Evolutionary conservation across 2,113 vertebrate species (phyloP), one percentile per base, ranked within the genome.

Genomic region (Neofelis nebulosa): DNA sequence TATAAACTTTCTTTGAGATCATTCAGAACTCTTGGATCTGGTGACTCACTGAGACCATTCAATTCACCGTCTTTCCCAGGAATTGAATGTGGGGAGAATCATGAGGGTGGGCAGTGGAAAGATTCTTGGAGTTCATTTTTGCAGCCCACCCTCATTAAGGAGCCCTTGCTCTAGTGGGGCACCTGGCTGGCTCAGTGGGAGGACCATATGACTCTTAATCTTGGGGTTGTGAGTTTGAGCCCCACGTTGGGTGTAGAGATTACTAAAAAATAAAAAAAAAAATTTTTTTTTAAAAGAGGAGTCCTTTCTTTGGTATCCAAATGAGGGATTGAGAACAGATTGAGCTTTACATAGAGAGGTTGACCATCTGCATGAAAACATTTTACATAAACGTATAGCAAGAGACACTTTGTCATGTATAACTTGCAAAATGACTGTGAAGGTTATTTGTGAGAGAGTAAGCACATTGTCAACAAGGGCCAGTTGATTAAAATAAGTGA

Each of bases 401-500:
- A 29, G 38, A 95, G 41, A 52, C 48, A 3, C 65, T 69, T 91
- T 66, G 52, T 50, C 63, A 45, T 88, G 18, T 38, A 0, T 78
- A 71, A 79, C 11, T 95, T 91, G 18, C 82, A 63, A 82, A 33
- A 23, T 7, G 36, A 57, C 57, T 36, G 4, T 89, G 50, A 95
- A 95, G 71, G 11, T 85, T 85, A 15, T 81, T 80, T 95, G 78
- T 91, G 48, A 93, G 55, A 94, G 29, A 68, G 31, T 55, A 88
- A n/a, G 76, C 3, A 31, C 14, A 25, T 68, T 29, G 68, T 86
- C 41, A 52, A 12, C 19, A 83, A 1, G 69, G n/a, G 21, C 63
- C 48, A 14, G 4, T 73, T 45, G 83, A 87, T 92, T 92, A 68
- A 74, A 85, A 27, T 92, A 66, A 79, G 23, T n/a, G 55, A 97